A percentile compares a stretch with the other conserved stretches of the same genome.
phyloP scores from a whole-genome alignment of 30 jellyfish, hydroid and myxozoan genomes.

The Mastigias papua region DNA sequence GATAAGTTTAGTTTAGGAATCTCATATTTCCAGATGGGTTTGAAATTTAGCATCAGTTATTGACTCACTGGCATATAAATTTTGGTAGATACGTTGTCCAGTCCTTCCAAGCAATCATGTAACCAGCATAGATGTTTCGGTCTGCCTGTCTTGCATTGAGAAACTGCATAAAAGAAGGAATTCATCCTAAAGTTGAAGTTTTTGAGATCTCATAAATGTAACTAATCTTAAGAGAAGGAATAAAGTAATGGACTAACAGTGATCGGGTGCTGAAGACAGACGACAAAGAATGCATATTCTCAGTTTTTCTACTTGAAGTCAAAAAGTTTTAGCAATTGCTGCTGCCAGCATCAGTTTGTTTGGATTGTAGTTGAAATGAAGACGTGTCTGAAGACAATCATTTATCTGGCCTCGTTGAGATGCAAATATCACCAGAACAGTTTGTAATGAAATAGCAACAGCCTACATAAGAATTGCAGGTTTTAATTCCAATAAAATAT shows the following conservation, averaged over 20 bases:
- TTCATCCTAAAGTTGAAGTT: background rate
- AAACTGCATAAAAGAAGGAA: constrained; percentile 23
- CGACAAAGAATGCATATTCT: background rate
- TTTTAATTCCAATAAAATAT: too few species aligned
- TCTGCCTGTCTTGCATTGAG: constrained; percentile 74
- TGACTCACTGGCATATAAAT: constrained; percentile 80
- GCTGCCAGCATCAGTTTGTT: background rate
- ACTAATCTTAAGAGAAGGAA: background rate
- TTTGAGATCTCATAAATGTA: too few species aligned
- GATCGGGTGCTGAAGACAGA: background rate
- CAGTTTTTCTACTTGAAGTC: background rate
- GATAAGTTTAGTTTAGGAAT: background rate
- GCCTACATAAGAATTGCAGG: too few species aligned
- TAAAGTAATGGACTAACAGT: background rate
- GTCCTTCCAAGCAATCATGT: constrained; percentile 58
- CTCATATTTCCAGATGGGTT: too few species aligned
- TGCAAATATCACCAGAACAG: too few species aligned
- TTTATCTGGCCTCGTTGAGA: too few species aligned
- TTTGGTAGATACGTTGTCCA: constrained; percentile 63
- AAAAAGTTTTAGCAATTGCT: background rate
- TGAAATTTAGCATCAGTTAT: too few species aligned
- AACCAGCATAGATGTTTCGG: constrained; percentile 72
- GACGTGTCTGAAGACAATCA: too few species aligned
- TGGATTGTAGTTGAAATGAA: too few species aligned
- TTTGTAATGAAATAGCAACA: too few species aligned